phyloP scores from a whole-genome alignment of 1,140 invertebrate genomes.

The Drosophila parvula region DNA sequence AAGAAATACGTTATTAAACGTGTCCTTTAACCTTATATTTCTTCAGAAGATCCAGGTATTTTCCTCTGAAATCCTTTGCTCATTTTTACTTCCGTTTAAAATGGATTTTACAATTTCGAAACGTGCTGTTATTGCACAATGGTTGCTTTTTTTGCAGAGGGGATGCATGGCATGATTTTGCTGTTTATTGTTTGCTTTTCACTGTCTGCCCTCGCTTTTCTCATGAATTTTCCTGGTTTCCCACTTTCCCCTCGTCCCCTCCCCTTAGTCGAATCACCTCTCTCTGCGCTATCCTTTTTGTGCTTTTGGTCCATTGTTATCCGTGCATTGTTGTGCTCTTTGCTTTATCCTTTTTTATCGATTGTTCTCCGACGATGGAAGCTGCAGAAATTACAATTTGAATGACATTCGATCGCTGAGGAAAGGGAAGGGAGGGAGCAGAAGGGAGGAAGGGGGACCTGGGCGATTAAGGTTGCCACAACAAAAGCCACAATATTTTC shows the following conservation, averaged over 20 bases:
- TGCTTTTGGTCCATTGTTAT: constrained; percentile 48
- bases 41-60: not conserved
- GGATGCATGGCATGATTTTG: constrained; percentile 27
- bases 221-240: constrained; percentile 2
- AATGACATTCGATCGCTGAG: constrained; percentile 71
- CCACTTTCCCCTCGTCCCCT: not conserved
- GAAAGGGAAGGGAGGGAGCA: not conserved
- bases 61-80: not conserved
- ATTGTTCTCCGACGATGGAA: constrained; percentile 52
- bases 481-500: constrained; percentile 62
- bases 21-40: not conserved
- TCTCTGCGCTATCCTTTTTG: constrained; percentile 10
- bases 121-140: constrained; percentile 21
- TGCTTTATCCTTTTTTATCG: constrained; percentile 60
- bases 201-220: constrained; percentile 42
- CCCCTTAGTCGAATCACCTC: constrained; percentile 13
- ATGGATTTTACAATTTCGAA: constrained; percentile 29
- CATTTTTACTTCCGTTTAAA: not conserved
- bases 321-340: constrained; percentile 57
- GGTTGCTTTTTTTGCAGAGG: not conserved
- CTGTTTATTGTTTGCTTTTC: constrained; percentile 53
- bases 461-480: constrained; percentile 65
- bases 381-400: constrained; percentile 59
- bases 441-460: not conserved
- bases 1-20: not conserved